These are phyloP conservation scores for Polyommatus iphigenia DNA, from an alignment of 2,888 invertebrate species.

Conservation along the genomic window DNA sequence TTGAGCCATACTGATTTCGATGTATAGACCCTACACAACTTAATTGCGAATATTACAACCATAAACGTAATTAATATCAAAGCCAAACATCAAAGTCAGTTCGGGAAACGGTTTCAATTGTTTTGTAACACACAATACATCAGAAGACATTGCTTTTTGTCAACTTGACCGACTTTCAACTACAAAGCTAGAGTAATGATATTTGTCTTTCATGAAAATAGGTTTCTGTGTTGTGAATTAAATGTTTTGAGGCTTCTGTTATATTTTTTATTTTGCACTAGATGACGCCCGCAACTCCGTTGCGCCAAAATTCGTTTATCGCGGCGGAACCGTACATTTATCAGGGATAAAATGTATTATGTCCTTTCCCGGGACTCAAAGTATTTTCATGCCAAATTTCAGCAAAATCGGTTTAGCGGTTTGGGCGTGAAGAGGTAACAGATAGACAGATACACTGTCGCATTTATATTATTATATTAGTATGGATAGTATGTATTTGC, in stretches of 20 bases:
- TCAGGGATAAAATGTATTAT: too few relatives aligned
- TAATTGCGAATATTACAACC: neutral
- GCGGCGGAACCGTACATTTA: too few relatives aligned
- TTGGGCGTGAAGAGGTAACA: too few relatives aligned
- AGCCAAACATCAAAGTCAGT: neutral
- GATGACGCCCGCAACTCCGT: too few relatives aligned
- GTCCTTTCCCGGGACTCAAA: too few relatives aligned
- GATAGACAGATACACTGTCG: too few relatives aligned
- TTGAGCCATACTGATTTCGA: neutral
- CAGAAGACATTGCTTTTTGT: constrained; percentile 11
- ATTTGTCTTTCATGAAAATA: constrained; percentile 8
- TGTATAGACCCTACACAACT: neutral
- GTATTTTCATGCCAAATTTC: too few relatives aligned
- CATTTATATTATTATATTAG: too few relatives aligned
- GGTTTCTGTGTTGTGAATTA: neutral
- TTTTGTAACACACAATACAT: neutral
- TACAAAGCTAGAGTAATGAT: constrained; percentile 3
- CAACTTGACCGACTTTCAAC: neutral
- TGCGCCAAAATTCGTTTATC: too few relatives aligned
- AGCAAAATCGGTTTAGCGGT: too few relatives aligned
- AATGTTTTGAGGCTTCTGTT: neutral
- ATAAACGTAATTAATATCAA: neutral
- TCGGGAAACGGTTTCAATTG: neutral
- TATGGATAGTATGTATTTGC: too few relatives aligned
- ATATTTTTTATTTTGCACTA: neutral